Evolutionary conservation across 2,113 vertebrate species (phyloP), one percentile per base, ranked within the genome.

Genomic region (Anhinga anhinga): DNA sequence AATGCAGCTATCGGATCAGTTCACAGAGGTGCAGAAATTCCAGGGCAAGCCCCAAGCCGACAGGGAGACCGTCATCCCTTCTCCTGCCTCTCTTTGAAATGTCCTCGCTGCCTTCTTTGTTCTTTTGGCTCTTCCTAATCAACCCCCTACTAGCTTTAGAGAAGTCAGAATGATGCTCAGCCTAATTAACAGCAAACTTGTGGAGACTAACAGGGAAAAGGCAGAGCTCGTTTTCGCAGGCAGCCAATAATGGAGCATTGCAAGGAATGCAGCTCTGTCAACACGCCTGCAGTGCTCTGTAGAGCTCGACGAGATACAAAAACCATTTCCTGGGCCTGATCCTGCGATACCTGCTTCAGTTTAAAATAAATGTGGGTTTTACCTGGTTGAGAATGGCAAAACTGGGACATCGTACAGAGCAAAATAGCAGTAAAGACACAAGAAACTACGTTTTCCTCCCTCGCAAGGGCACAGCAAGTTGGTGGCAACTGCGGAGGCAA

Each of bases 101-200:
- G 10, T 47, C 91, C 50, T 38, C 9, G 0, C 63, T 14, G 34
- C 29, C 15, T 4, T 2, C 86, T 96, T 96, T 94, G 93, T 93
- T 93, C 96, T 83, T 53, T 3, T 16, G 7, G 2, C 67, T 32
- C 91, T 25, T 65, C 80, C 83, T 69, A 56, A 63, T 38, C 86
- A 70, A 61, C 93, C 93, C 94, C 95, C 95, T 4, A 7, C 74
- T 6, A 15, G 76, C 66, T 82, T 69, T 38, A 49, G 11, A 67
- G 89, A 53, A 90, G 69, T 55, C 93, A 55, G 61, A 16, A 38
- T 23, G 73, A 95, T 94, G 90, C 96, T 93, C 58, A 7, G 95
- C 78, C 93, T 94, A 93, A 97, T 96, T 89, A 95, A 49, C 67
- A 94, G 69, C 95, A 74, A 92, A 45, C 72, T 86, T 7, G 44